Percentiles rank a stretch among this genome's conserved stretches.
Evolutionary conservation across 2,113 vertebrate species (phyloP).

Genomic region (Psilopogon haemacephalus): DNA sequence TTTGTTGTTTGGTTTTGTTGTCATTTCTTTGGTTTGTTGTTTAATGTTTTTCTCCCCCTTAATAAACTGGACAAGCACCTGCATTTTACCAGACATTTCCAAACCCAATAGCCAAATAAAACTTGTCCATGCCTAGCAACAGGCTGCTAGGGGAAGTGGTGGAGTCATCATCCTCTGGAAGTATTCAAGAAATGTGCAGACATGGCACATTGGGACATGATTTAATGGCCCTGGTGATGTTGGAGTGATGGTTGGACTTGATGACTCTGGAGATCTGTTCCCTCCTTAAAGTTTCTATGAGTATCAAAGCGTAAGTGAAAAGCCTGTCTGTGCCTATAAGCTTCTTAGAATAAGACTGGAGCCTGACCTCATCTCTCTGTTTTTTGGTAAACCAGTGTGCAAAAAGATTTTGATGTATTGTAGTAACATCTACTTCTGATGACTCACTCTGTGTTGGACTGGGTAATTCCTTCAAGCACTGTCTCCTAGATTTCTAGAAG

Average conservation of each 20-base stretch:
- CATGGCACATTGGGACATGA: too few species aligned
- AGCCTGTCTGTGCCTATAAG: not conserved
- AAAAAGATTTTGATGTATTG: not conserved
- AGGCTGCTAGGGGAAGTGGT: too few species aligned
- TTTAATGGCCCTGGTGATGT: too few species aligned
- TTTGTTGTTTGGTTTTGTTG: not conserved
- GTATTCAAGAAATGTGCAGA: too few species aligned
- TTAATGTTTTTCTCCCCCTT: not conserved
- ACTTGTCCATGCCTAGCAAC: not conserved
- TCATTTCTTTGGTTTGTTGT: not conserved
- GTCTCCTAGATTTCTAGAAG: not conserved
- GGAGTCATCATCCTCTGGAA: too few species aligned
- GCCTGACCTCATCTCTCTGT: not conserved
- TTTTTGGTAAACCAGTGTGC: not conserved
- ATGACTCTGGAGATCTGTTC: not conserved
- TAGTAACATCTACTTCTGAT: not conserved
- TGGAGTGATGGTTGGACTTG: too few species aligned
- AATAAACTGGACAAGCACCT: not conserved
- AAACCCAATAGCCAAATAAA: not conserved
- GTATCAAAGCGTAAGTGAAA: not conserved
- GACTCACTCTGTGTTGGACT: not conserved
- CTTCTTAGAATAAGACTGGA: not conserved
- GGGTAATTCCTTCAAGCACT: not conserved
- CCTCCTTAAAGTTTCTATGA: fast-evolving
- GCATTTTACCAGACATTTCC: not conserved